Conservation (phyloP, 2,888 invertebrate genomes). For the Hydropsyche betteni region DNA sequence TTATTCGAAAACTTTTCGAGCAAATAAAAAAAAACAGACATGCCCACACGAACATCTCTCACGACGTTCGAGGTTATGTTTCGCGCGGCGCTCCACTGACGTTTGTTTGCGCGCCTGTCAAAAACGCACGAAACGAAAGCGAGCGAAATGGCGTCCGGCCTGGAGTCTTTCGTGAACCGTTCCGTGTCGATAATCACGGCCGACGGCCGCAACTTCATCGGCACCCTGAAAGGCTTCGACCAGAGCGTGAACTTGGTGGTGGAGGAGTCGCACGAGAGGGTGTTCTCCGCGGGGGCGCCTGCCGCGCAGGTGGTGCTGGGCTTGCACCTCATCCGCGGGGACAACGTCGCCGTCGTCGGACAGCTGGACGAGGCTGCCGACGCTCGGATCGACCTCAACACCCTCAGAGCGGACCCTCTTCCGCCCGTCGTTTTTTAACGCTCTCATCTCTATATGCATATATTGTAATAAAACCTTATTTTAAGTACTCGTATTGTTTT, state of each 20-base stretch:
- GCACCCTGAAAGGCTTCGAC: constrained; percentile 97
- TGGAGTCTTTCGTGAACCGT: constrained; percentile 89
- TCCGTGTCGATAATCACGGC: constrained; percentile 95
- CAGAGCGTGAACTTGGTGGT: constrained; percentile 99
- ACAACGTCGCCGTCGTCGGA: constrained; percentile 93
- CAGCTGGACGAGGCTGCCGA: constrained; percentile 86
- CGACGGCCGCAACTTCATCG: constrained; percentile 96
- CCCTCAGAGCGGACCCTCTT: constrained; percentile 84
- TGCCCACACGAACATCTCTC: neutral
- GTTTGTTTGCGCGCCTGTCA: neutral
- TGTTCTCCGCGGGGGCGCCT: constrained; percentile 93
- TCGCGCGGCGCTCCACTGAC: too few relatives aligned
- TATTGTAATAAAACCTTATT: constrained; percentile 15
- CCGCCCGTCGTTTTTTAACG: constrained; percentile 80
- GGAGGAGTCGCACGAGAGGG: constrained; percentile 97
- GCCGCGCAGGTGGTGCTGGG: constrained; percentile 93
- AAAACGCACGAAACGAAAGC: neutral
- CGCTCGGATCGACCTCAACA: constrained; percentile 79
- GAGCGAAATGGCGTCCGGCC: constrained; percentile 77
- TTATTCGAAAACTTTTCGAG: too few relatives aligned
- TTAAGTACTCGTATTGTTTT: neutral
- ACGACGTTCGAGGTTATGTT: neutral
- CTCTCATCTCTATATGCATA: too few relatives aligned
- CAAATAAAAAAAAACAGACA: too few relatives aligned
- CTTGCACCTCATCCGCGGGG: constrained; percentile 96